Conservation (phyloP, 2,888 invertebrate genomes). For the Epinotia nisella region DNA sequence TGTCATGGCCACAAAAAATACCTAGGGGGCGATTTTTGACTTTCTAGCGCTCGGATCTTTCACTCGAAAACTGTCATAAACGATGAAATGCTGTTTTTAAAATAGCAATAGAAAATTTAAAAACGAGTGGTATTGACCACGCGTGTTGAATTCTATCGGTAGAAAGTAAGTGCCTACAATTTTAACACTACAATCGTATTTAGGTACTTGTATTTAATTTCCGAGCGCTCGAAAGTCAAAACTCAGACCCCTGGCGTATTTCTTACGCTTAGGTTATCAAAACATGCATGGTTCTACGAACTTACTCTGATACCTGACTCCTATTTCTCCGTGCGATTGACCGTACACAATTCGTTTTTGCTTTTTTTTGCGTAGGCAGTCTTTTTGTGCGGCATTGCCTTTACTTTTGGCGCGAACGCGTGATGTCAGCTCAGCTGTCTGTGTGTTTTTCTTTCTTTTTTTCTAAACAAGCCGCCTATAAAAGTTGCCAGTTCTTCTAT, state of each 20-base stretch:
- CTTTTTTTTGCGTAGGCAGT: conserved; percentile 48
- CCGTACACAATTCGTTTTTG: conserved; percentile 47
- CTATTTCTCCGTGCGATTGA: conserved; percentile 40
- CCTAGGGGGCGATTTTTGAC: no score
- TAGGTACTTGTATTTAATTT: no score
- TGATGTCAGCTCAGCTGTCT: conserved; percentile 59
- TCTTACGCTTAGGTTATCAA: conserved; percentile 39
- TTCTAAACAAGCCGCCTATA: conserved; percentile 51
- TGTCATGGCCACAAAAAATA: conserved; percentile 34
- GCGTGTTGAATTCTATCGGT: no score
- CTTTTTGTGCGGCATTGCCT: conserved; percentile 54
- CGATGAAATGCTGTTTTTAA: no score
- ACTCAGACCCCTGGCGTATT: conserved; percentile 14
- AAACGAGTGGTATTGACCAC: no score
- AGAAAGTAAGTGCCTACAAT: no score
- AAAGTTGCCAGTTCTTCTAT: conserved; percentile 61
- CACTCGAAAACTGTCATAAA: no score
- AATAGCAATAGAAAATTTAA: no score
- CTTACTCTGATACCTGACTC: conserved; percentile 3
- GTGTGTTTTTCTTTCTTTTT: conserved; percentile 56
- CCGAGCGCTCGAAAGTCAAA: no score
- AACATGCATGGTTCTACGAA: conserved; percentile 27
- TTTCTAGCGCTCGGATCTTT: no score
- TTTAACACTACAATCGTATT: no score
- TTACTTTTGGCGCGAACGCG: conserved; percentile 62